Evolutionary conservation across 2,888 invertebrate species (phyloP), one percentile per base, ranked within the genome.

Genomic region (Onthophagus sagittarius): DNA sequence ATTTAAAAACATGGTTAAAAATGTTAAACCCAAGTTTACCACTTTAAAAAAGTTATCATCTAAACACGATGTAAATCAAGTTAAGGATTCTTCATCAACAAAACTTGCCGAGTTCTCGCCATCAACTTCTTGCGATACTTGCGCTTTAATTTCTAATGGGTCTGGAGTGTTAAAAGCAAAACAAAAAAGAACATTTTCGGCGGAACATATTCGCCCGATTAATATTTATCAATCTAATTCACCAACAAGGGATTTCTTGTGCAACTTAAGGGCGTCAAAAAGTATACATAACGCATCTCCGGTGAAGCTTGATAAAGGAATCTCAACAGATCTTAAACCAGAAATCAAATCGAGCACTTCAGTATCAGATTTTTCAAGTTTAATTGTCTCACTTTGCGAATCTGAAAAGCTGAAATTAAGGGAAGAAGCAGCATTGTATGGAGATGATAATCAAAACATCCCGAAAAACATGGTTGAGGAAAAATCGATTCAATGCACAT

Each of bases 1-100:
- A 23, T 74, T 74, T 53, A 74, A 74, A 14, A 74, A 74, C 62
- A 70, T 74, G 69, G 74, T 74, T 4, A 64, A 71, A 15, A 74
- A 72, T 31, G 74, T 72, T 0, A 74, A 72, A 23, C 74, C 74
- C 0, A 74, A 72, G 65, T 74, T 74, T 65, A 64, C 39, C 65
- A 32, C 63, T 4, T 62, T 74, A 14, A 74, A 62, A 14, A 72
- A 65, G 15, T 23, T 64, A 13, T 23, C 23, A 23, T 39, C 33
- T 2, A 72, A 72, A 63, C 64, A 23, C 23, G 39, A 11, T 65
- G 64, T 6, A 15, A 14, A 15, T 14, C 5, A 2, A 63, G 5
- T n/a, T n/a, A n/a, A n/a, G n/a, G n/a, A n/a, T 23, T 23, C 23
- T 23, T 23, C 23, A 23, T 23, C 23, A 3, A 23, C 23, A 23